Base-by-base conservation (phyloP, 1,140 invertebrate species). In the Diuraphis noxia region DNA sequence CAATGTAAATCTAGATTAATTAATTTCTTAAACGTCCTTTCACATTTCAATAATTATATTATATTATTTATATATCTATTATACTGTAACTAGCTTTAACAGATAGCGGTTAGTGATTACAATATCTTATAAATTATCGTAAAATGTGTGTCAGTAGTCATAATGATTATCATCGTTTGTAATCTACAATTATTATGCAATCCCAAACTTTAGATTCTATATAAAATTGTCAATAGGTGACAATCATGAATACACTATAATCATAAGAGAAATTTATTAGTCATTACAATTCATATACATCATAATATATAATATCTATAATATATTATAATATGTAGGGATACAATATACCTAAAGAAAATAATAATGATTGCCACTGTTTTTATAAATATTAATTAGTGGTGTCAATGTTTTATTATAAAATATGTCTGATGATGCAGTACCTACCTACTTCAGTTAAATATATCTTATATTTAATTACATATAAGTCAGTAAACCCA, bases 391-490 rank as follows among this genome's bases (percentile, higher is more conserved):
- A 38, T 36, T 40, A 56, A 56, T 87, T 85, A 85, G 13, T 0
- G 13, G 38, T 87, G 34, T 87, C 46, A 38, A 52, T 87, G 34
- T 56, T 56, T 56, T 56, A 56, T 23, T 21, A 5, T 40, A 49
- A 46, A 34, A 49, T 30, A 87, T 87, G 36, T 49, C 19, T 86
- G 43, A 4, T 49, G 49, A 38, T 52, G 36, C 23, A 49, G 2
- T 9, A 52, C 19, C 5, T 79, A 38, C 13, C 34, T 36, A 34
- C 34, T 79, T 4, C 36, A 36, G 6, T 36, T 79, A 79, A 36
- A 79, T 52, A 86, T 49, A 86, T 49, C 4, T 84, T 52, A 52
- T 49, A 13, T 86, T 52, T 88, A 40, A 88, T 88, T 87, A 88
- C 36, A 88, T 40, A 40, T 30, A 10, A 25, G 36, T 6, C n/a